Evolutionary conservation across 1,140 invertebrate species (phyloP).

Genomic region (Eciton burchellii): DNA sequence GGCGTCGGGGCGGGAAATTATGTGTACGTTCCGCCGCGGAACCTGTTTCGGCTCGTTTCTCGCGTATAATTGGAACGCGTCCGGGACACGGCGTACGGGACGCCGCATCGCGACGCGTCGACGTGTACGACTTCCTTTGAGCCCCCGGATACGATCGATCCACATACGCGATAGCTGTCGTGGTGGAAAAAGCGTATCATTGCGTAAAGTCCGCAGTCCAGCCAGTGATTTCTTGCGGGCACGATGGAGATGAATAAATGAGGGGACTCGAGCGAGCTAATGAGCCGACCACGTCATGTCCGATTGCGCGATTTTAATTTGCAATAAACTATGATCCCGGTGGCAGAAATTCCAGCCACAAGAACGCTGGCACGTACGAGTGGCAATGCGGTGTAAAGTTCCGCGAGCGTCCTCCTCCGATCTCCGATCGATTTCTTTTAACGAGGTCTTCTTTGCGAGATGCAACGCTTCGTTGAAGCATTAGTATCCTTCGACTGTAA

Average conservation of each 20-base stretch:
- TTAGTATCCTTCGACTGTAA: no score
- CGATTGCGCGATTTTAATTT: neutral
- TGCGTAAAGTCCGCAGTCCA: no score
- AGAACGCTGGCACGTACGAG: no score
- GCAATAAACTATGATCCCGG: neutral
- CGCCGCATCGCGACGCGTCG: constrained; percentile 54
- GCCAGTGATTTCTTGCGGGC: neutral
- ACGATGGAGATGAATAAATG: neutral
- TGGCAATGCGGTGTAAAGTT: no score
- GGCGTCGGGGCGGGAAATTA: constrained; percentile 81
- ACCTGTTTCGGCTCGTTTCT: constrained; percentile 82
- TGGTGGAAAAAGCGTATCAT: neutral
- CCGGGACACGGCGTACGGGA: constrained; percentile 64
- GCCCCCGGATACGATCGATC: constrained; percentile 38
- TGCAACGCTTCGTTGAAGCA: no score
- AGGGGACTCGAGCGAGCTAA: neutral
- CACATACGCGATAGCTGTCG: neutral
- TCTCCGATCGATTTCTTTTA: no score
- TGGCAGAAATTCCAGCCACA: no score
- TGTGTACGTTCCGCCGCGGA: constrained; percentile 81
- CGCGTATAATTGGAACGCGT: constrained; percentile 82
- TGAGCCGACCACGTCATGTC: neutral
- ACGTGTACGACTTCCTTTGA: constrained; percentile 48
- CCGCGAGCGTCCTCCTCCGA: no score
- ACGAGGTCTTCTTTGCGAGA: no score